These are phyloP conservation scores for Bubo bubo DNA, from an alignment of 2,113 vertebrate genomes.

Conservation along the genomic window DNA sequence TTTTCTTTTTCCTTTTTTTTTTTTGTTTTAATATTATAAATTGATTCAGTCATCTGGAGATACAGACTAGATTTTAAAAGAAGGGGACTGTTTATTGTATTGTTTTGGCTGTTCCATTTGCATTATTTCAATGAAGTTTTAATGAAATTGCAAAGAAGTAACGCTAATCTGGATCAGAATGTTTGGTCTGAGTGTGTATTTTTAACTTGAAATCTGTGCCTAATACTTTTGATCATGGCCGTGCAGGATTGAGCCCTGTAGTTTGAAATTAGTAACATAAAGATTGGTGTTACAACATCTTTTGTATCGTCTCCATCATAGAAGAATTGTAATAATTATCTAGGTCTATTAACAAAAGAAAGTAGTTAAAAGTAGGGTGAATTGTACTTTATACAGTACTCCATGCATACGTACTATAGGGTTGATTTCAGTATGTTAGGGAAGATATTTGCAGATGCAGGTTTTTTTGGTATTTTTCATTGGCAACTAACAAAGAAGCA, in stretches of 20 bases:
- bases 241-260: background rate
- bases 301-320: background rate
- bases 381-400: background rate
- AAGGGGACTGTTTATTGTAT: background rate
- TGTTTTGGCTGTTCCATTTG: background rate
- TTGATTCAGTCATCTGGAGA: background rate
- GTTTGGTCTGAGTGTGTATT: background rate
- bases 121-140: background rate
- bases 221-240: background rate
- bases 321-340: background rate
- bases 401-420: background rate
- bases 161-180: background rate
- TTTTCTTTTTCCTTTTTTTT: background rate
- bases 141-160: background rate
- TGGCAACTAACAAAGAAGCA: background rate
- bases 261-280: background rate
- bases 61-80: background rate
- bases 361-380: background rate
- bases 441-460: background rate
- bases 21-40: background rate
- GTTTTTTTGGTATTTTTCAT: background rate
- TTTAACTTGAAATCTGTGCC: background rate
- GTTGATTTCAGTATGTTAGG: background rate
- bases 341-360: background rate
- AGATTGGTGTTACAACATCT: background rate